Percentiles rank a stretch among this genome's conserved stretches.
Evolutionary conservation across 2,113 vertebrate species (phyloP).

Genomic region (Fregata magnificens): DNA sequence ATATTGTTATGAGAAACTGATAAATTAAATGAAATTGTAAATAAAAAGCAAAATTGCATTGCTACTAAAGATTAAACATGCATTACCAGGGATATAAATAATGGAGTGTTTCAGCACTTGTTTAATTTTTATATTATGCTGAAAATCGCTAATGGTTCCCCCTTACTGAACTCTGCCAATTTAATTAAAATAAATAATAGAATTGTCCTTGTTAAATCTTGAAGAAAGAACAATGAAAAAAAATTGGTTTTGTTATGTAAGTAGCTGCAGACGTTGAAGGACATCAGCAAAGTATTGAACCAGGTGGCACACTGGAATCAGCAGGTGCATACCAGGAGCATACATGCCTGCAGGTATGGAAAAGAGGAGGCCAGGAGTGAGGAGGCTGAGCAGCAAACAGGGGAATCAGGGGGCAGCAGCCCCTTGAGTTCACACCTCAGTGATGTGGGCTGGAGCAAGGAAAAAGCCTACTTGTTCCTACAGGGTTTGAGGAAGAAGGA

Average conservation of each 20-base stretch:
- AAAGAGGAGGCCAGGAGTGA: background rate
- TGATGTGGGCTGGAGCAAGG: background rate
- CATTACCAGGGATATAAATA: background rate
- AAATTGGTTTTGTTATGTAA: background rate
- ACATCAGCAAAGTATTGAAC: background rate
- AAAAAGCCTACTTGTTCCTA: background rate
- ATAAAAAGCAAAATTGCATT: background rate
- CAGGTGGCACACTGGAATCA: background rate
- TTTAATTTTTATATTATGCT: background rate
- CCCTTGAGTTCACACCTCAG: background rate
- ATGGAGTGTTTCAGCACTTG: background rate
- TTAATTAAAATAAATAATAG: background rate
- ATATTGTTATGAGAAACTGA: background rate
- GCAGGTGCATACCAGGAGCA: rapidly evolving
- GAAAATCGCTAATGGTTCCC: background rate
- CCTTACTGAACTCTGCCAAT: background rate
- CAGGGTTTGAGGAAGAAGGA: background rate
- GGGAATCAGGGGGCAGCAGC: background rate
- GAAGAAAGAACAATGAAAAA: background rate
- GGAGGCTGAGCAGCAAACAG: rapidly evolving
- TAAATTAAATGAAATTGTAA: background rate
- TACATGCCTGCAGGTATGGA: background rate
- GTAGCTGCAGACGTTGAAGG: background rate
- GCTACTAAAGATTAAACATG: background rate
- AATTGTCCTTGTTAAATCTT: background rate